Conservation (phyloP, 2,888 invertebrate genomes). For the Tenthredo distinguenda region DNA sequence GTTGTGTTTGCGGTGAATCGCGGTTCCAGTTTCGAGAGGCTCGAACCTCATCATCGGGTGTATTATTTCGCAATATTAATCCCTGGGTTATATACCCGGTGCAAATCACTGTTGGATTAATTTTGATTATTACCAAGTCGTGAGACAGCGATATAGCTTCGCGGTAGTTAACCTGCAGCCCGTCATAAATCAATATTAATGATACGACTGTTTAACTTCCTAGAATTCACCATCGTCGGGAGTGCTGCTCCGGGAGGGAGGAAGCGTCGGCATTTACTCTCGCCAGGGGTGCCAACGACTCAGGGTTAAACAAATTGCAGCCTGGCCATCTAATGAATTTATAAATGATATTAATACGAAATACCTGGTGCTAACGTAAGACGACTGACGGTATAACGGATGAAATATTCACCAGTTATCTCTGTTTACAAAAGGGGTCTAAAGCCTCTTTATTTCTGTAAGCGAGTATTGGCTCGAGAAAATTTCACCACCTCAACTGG, state of each 20-base stretch:
- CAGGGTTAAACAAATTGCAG: constrained; percentile 43
- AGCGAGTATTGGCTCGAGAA: neutral
- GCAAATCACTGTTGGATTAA: constrained; percentile 56
- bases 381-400: constrained; percentile 15
- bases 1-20: neutral
- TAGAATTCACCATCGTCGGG: constrained; percentile 5
- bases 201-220: constrained; percentile 46
- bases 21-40: neutral
- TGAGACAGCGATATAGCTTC: constrained; percentile 35
- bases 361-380: constrained; percentile 27
- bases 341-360: constrained; percentile 50
- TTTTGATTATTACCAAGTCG: constrained; percentile 60
- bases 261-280: neutral
- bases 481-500: neutral
- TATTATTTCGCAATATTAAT: constrained; percentile 33
- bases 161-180: constrained; percentile 29
- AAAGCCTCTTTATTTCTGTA: neutral
- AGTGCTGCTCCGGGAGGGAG: neutral
- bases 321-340: constrained; percentile 41
- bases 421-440: neutral
- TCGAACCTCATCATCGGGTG: constrained; percentile 3
- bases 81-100: neutral
- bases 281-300: neutral
- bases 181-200: constrained; percentile 46
- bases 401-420: constrained; percentile 24